Conservation (phyloP, 2,888 invertebrate genomes). For the Plagiodera versicolora region DNA sequence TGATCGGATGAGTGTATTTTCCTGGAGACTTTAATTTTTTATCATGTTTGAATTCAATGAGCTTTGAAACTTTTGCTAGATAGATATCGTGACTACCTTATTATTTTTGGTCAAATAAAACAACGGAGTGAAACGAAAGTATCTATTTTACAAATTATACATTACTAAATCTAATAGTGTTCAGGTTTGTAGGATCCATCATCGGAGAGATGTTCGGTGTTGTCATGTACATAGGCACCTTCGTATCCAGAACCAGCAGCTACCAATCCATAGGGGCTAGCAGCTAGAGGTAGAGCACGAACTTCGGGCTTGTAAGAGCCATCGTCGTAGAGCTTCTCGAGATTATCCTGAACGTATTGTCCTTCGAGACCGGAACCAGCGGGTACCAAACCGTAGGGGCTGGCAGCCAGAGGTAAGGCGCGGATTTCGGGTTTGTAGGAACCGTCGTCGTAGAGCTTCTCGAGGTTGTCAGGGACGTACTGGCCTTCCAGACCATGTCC, state of each 20-base stretch:
- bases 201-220: constrained; percentile 42
- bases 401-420: constrained; percentile 33
- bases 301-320: constrained; percentile 44
- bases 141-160: constrained; percentile 21
- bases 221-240: constrained; percentile 43
- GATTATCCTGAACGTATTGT: constrained; percentile 42
- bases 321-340: constrained; percentile 45
- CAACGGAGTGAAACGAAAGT: not conserved
- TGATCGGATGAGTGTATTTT: too few species aligned
- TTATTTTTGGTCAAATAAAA: not conserved
- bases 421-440: constrained; percentile 41
- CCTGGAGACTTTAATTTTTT: too few species aligned
- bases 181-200: constrained; percentile 46
- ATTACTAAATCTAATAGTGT: constrained; percentile 27
- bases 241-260: constrained; percentile 41
- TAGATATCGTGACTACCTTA: too few species aligned
- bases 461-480: constrained; percentile 41
- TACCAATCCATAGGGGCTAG: constrained; percentile 40
- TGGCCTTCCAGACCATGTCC: constrained; percentile 41
- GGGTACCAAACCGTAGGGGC: constrained; percentile 37
- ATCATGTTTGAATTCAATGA: too few species aligned
- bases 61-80: too few species aligned
- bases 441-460: constrained; percentile 45
- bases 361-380: constrained; percentile 43
- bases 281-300: constrained; percentile 34